Evolutionary conservation across 2,888 invertebrate genomes (phyloP).

Genomic region (Melinopterus prodromus): DNA sequence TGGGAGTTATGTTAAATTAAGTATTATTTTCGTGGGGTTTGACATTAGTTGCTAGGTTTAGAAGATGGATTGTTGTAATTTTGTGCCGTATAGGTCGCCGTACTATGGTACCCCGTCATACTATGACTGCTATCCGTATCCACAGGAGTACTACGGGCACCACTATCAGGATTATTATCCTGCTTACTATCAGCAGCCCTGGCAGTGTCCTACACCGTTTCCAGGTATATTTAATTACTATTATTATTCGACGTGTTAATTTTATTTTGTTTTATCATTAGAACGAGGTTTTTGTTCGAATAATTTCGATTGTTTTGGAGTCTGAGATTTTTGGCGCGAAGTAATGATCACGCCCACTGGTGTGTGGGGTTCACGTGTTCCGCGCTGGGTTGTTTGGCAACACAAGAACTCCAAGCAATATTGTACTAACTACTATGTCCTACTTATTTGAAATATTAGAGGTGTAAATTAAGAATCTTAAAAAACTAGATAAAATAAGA

Average conservation of each 20-base stretch:
- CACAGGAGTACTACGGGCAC: conserved; percentile 52
- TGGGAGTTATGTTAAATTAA: background rate
- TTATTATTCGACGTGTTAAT: background rate
- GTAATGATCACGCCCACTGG: conserved; percentile 10
- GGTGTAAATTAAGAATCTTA: too few relatives aligned
- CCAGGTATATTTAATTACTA: conserved; percentile 50
- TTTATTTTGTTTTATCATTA: background rate
- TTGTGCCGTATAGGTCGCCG: conserved; percentile 56
- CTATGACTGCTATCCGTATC: conserved; percentile 53
- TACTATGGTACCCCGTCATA: conserved; percentile 54
- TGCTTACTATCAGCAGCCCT: conserved; percentile 54
- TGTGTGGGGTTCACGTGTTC: too few relatives aligned
- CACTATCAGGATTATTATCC: conserved; percentile 47
- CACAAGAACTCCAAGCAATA: too few relatives aligned
- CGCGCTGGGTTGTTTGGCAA: too few relatives aligned
- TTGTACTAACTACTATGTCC: too few relatives aligned
- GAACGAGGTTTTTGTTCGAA: background rate
- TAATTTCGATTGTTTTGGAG: background rate
- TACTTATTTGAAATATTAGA: too few relatives aligned
- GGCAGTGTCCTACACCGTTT: conserved; percentile 54
- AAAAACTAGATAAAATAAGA: too few relatives aligned
- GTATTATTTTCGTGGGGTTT: background rate
- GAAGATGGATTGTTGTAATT: conserved; percentile 59
- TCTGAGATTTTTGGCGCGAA: background rate
- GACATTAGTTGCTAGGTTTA: background rate